Conservation (phyloP, 2,888 invertebrate genomes). For the Cynaeus angustus region DNA sequence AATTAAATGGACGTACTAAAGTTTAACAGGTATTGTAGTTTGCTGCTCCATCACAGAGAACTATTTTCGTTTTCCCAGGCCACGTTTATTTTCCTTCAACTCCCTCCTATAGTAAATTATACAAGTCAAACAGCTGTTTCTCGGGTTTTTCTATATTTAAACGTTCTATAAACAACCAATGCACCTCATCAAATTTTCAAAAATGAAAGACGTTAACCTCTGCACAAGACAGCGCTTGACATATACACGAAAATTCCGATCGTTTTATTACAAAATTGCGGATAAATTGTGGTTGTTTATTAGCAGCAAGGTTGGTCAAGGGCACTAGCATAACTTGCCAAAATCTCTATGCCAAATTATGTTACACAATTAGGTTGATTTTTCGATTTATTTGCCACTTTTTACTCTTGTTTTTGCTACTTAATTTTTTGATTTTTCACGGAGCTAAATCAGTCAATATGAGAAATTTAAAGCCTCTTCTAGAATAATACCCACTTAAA, state of each 20-base stretch:
- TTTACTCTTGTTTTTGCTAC: slow-evolving; percentile 24
- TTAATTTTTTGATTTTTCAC: not conserved
- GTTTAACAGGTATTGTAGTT: slow-evolving; percentile 19
- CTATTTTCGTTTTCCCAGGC: slow-evolving; percentile 62
- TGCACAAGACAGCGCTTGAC: slow-evolving; percentile 3
- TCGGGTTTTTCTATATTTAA: slow-evolving; percentile 50
- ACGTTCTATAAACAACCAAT: slow-evolving; percentile 28
- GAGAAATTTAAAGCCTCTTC: not conserved
- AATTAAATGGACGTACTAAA: slow-evolving; percentile 16
- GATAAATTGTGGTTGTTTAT: slow-evolving; percentile 15
- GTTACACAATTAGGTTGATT: slow-evolving; percentile 46
- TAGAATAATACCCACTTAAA: no score
- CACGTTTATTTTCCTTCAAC: slow-evolving; percentile 52
- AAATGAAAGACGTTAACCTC: slow-evolving; percentile 37
- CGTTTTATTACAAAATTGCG: slow-evolving; percentile 8
- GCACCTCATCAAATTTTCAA: slow-evolving; percentile 29
- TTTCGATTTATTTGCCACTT: slow-evolving; percentile 20
- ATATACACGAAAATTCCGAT: slow-evolving; percentile 4
- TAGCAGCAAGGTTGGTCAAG: slow-evolving; percentile 42
- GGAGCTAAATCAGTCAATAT: not conserved
- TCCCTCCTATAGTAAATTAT: slow-evolving; percentile 53
- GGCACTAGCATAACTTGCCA: slow-evolving; percentile 30
- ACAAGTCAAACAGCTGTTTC: slow-evolving; percentile 57
- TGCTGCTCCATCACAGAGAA: slow-evolving; percentile 41
- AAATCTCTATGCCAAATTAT: slow-evolving; percentile 36